Base-by-base conservation (phyloP, 2,888 invertebrate genomes). In the Lasioglossum marginatum region DNA sequence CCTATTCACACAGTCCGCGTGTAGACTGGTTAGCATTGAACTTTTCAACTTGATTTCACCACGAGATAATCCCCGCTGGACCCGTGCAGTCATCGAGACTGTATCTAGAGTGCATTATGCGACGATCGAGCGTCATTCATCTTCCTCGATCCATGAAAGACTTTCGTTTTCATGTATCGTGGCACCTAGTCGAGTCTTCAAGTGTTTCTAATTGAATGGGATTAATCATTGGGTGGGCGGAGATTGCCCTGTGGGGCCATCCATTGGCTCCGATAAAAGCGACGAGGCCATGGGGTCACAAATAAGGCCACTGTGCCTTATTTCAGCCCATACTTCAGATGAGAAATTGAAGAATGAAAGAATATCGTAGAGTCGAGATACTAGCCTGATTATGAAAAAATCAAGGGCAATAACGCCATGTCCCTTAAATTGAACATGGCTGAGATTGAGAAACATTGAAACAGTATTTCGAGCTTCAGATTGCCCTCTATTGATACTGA, bases 41-140 rank as follows among this genome's bases (percentile, higher is more conserved):
- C 93, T 92, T 93, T 91, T 93, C 91, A 89, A 93, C 92, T 89
- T 78, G 83, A 78, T 83, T 84, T 71, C 68, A 45, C 74, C 78
- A 63, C 81, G 71, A 68, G 83, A 76, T 75, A 79, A 84, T 77
- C 73, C 79, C 73, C 70, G 27, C 84, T 68, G 57, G 71, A 27
- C 52, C 72, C 72, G 72, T 31, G 60, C 60, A 63, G 12, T 27
- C 27, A 16, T 31, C 60, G 27, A 63, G 60, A 63, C 60, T 63
- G 60, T 27, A 63, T 16, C 60, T 31, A 63, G 60, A 63, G 60
- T 63, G 27, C 60, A 27, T 63, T 63, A n/a, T 63, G 31, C 5
- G 27, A 16, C 60, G 60, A 63, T 63, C 27, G 60, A 16, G 14
- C 60, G 60, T 60, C 60, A 60, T 60, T 60, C 31, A 66, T 68